phyloP scores from a whole-genome alignment of 2,888 invertebrate species.

The Stenodera caucasica region DNA sequence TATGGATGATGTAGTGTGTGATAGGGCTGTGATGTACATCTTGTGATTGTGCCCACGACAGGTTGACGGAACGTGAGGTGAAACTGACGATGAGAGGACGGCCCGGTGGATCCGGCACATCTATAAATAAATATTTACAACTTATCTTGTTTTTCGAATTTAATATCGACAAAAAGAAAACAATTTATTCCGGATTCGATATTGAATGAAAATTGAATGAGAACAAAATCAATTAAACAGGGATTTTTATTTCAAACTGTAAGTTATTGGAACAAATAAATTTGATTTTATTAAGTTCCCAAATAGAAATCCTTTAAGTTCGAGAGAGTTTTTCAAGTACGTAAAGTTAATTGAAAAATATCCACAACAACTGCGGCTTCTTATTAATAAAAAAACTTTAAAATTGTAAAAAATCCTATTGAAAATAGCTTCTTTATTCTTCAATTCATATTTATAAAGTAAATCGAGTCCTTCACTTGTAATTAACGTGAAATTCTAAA shows the following conservation, averaged over 20 bases:
- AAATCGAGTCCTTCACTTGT: background rate
- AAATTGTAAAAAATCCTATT: background rate
- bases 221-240: background rate
- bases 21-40: slow-evolving; percentile 71
- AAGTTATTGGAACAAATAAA: background rate
- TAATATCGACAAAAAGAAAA: too few species aligned
- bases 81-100: slow-evolving; percentile 72
- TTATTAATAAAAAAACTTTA: background rate
- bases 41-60: slow-evolving; percentile 74
- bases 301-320: background rate
- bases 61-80: slow-evolving; percentile 71
- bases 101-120: slow-evolving; percentile 72
- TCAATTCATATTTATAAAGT: background rate
- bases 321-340: background rate
- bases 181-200: background rate
- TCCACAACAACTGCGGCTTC: background rate
- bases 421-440: background rate
- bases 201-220: background rate
- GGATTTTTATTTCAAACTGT: background rate
- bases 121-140: slow-evolving; percentile 58
- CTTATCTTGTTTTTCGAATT: too few species aligned
- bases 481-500: background rate
- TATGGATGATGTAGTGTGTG: slow-evolving; percentile 72
- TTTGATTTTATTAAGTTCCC: background rate
- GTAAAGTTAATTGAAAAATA: background rate